Conservation (phyloP, 2,888 invertebrate species). For the Alsophila aescularia region DNA sequence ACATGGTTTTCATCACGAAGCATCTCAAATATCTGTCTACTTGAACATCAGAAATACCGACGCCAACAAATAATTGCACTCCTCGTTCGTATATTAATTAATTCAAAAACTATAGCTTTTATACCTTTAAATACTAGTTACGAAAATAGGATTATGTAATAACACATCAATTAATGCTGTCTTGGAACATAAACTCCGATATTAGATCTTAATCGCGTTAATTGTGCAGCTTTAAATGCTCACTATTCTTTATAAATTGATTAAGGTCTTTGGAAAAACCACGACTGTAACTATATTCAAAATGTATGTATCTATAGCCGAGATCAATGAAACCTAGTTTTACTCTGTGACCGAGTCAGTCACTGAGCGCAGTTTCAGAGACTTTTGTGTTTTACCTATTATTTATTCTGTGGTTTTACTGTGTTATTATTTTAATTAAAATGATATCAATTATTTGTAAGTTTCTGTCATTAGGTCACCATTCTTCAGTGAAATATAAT, state of each 20-base stretch:
- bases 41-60: neutral
- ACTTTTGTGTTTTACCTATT: no score
- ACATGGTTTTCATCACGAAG: no score
- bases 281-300: neutral
- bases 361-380: no score
- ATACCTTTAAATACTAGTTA: neutral
- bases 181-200: constrained; percentile 4
- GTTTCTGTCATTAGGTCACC: no score
- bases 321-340: no score
- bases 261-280: constrained; percentile 15
- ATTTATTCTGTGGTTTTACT: no score
- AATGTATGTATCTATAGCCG: no score
- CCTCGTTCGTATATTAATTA: constrained; percentile 1
- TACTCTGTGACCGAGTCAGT: no score
- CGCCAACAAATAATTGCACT: neutral
- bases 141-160: constrained; percentile 5
- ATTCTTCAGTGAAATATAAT: no score
- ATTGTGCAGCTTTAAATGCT: constrained; percentile 3
- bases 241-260: neutral
- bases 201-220: constrained; percentile 8
- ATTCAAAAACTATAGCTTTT: neutral
- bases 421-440: no score
- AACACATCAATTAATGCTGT: constrained; percentile 5
- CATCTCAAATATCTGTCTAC: no score
- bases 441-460: no score